A percentile compares a stretch with the other conserved stretches of the same genome.
Evolutionary conservation across 2,113 vertebrate genomes (phyloP).

Genomic region (Ardeotis arabs): DNA sequence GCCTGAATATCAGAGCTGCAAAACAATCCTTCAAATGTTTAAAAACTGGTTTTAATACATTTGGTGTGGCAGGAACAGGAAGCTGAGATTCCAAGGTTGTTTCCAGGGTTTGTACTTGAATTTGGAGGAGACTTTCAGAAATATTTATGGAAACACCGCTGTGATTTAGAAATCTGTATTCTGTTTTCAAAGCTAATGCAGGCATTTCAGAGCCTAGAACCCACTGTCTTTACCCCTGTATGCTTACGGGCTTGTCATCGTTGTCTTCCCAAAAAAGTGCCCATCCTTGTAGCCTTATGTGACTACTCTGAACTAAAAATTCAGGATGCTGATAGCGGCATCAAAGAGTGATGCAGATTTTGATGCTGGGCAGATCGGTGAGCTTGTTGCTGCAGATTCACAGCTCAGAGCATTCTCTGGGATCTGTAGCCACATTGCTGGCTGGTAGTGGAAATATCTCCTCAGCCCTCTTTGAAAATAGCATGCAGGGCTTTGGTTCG

Average conservation of each 20-base stretch:
- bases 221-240: background rate
- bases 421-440: background rate
- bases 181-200: background rate
- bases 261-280: background rate
- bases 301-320: background rate
- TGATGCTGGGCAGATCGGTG: background rate
- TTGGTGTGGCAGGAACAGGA: background rate
- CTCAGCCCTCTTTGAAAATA: background rate
- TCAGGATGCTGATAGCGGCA: background rate
- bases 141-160: background rate
- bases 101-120: background rate
- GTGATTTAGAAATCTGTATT: background rate
- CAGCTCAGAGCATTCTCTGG: background rate
- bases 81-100: background rate
- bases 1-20: constrained; percentile 20
- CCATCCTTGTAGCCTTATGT: background rate
- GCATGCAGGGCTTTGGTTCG: background rate
- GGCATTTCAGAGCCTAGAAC: background rate
- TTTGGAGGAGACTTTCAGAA: background rate
- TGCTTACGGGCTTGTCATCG: background rate
- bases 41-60: background rate
- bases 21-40: constrained; percentile 21
- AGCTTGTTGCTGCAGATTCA: background rate
- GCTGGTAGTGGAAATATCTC: background rate
- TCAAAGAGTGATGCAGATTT: background rate